phyloP scores from a whole-genome alignment of 2,797 vertebrate species.

The Taenioides sp. region DNA sequence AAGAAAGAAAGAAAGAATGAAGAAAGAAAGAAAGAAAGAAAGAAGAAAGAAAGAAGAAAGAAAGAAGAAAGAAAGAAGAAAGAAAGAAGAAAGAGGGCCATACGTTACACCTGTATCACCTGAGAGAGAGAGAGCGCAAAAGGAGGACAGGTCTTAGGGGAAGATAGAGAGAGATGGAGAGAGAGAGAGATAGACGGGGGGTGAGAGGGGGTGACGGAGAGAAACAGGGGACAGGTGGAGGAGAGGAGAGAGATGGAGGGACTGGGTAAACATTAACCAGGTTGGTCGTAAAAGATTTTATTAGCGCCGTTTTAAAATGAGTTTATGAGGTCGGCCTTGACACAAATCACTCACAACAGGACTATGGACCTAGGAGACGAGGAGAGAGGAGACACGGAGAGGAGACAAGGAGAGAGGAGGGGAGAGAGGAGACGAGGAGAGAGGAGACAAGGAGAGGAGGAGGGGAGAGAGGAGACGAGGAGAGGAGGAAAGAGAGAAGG shows the following conservation, averaged over 20 bases:
- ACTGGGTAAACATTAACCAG: neutral
- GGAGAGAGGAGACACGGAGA: neutral
- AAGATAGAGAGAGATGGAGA: neutral
- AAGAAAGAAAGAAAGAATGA: too few relatives aligned
- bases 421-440: neutral
- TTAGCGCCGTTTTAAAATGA: neutral
- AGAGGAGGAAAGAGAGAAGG: too few relatives aligned
- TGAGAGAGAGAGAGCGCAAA: neutral
- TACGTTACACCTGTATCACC: too few relatives aligned
- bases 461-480: neutral
- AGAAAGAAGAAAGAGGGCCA: too few relatives aligned
- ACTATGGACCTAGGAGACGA: constrained; percentile 1
- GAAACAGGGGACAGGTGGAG: neutral
- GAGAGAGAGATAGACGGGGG: too few relatives aligned
- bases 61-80: neutral
- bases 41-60: neutral
- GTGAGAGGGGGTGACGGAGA: neutral
- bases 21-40: too few relatives aligned
- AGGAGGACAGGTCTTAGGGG: too few relatives aligned
- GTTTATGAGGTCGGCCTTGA: constrained; percentile 1
- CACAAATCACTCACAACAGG: constrained; percentile 1
- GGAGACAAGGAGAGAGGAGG: neutral
- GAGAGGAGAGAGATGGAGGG: neutral
- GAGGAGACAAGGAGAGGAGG: neutral
- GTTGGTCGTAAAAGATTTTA: neutral